A percentile compares a stretch with the other conserved stretches of the same genome.
phyloP scores from a whole-genome alignment of 2,113 vertebrate species.

The Paracanthobrama guichenoti region DNA sequence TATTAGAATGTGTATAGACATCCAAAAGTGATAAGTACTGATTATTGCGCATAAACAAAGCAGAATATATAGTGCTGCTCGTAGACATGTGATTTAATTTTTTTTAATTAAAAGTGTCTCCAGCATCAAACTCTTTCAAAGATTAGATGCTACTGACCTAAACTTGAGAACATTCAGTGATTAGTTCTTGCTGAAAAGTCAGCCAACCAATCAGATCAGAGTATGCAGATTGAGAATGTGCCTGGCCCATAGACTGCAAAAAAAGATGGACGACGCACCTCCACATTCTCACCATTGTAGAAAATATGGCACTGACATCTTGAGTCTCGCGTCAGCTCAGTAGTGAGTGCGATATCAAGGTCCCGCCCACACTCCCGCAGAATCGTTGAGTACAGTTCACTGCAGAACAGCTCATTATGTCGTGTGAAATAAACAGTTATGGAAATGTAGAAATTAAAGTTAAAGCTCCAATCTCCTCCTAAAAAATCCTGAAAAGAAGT shows the following conservation, averaged over 20 bases:
- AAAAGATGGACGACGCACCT: no score
- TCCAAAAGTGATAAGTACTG: neutral
- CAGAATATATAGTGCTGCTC: neutral
- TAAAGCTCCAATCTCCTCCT: no score
- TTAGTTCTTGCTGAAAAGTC: neutral
- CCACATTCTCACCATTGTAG: no score
- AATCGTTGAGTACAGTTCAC: no score
- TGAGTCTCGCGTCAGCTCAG: no score
- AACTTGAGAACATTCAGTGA: neutral
- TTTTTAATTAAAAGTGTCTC: neutral
- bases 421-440: no score
- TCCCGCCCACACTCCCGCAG: no score
- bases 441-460: no score
- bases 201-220: neutral
- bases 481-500: no score
- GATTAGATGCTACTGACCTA: neutral
- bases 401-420: no score
- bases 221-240: neutral
- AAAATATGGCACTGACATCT: no score
- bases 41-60: constrained; percentile 3
- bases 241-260: neutral
- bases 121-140: neutral
- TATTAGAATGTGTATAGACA: neutral
- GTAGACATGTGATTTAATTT: neutral
- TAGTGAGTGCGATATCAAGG: no score